These are phyloP conservation scores for Pararge aegeria DNA, from an alignment of 1,140 invertebrate species.

Conservation along the genomic window DNA sequence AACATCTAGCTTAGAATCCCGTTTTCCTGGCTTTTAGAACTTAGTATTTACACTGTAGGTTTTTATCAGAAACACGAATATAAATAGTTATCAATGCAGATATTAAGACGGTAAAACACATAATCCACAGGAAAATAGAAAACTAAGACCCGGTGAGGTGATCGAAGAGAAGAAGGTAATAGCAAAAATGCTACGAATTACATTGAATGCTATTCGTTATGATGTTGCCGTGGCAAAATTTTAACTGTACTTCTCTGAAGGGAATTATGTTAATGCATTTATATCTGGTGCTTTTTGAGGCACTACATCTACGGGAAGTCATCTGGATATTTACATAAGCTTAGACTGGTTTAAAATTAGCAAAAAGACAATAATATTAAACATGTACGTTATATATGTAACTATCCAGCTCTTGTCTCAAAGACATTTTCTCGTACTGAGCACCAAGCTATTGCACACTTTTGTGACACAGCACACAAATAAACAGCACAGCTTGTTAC, in stretches of 20 bases:
- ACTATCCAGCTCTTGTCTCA: conserved; percentile 53
- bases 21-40: conserved; percentile 64
- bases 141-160: conserved; percentile 95
- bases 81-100: conserved; percentile 45
- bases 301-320: conserved; percentile 38
- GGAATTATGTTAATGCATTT: conserved; percentile 61
- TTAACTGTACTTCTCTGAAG: conserved; percentile 63
- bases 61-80: conserved; percentile 36
- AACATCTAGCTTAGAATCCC: conserved; percentile 55
- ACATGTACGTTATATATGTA: conserved; percentile 31
- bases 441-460: conserved; percentile 72
- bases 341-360: background rate
- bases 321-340: conserved; percentile 61
- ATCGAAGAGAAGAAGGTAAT: conserved; percentile 96
- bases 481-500: conserved; percentile 74
- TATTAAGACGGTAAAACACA: conserved; percentile 74
- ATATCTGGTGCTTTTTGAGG: conserved; percentile 65
- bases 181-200: conserved; percentile 84
- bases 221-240: conserved; percentile 66
- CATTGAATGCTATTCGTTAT: conserved; percentile 73
- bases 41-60: conserved; percentile 39
- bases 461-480: conserved; percentile 64
- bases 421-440: conserved; percentile 57
- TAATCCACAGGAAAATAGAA: conserved; percentile 83
- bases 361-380: background rate